Conservation (phyloP, 2,888 invertebrate species). For the Crematogaster levior region DNA sequence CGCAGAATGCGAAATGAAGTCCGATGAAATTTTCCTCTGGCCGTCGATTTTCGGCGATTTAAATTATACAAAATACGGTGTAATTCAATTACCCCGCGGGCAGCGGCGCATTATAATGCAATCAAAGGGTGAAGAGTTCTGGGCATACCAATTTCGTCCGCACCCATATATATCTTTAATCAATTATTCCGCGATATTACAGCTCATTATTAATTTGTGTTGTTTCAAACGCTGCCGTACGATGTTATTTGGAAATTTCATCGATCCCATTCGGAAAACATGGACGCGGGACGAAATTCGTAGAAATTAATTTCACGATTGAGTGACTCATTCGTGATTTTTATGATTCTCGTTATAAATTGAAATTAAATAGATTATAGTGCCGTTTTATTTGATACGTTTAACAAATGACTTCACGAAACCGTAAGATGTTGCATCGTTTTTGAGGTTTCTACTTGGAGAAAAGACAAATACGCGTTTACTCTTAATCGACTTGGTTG, state of each 20-base stretch:
- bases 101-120: slow-evolving; percentile 71
- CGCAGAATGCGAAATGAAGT: slow-evolving; percentile 56
- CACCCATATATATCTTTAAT: slow-evolving; percentile 66
- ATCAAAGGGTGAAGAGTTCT: slow-evolving; percentile 73
- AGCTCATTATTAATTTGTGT: slow-evolving; percentile 60
- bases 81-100: slow-evolving; percentile 70
- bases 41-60: slow-evolving; percentile 63
- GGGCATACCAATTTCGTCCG: slow-evolving; percentile 58
- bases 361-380: neutral
- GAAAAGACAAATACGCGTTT: slow-evolving; percentile 1
- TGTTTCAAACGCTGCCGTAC: slow-evolving; percentile 47
- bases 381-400: neutral
- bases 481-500: slow-evolving; percentile 12
- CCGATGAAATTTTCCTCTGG: slow-evolving; percentile 49
- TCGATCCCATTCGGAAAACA: slow-evolving; percentile 32
- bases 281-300: slow-evolving; percentile 10
- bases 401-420: neutral
- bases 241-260: slow-evolving; percentile 51
- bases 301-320: slow-evolving; percentile 47
- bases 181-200: slow-evolving; percentile 56
- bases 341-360: neutral
- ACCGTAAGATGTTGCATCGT: too few relatives aligned
- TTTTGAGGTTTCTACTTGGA: neutral
- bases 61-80: slow-evolving; percentile 69
- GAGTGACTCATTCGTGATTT: slow-evolving; percentile 27